Evolutionary conservation across 2,113 vertebrate genomes (phyloP).

Genomic region (Stigmatopora nigra): DNA sequence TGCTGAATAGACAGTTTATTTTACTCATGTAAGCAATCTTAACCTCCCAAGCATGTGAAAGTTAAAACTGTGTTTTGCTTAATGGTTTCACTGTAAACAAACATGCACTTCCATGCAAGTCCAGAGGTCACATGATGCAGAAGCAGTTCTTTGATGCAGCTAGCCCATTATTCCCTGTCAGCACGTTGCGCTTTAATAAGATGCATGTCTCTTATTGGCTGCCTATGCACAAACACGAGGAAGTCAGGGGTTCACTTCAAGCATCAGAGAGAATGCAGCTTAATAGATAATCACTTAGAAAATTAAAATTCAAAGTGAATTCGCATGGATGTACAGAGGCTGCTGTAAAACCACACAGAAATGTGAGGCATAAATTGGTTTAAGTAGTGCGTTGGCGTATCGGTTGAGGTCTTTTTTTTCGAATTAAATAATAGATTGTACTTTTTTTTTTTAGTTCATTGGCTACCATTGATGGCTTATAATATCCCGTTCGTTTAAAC

Average conservation of each 20-base stretch:
- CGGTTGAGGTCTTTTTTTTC: background rate
- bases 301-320: background rate
- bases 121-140: background rate
- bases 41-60: conserved; percentile 8
- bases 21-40: conserved; percentile 21
- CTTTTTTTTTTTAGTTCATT: no score
- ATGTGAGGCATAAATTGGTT: background rate
- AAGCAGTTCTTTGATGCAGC: background rate
- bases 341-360: background rate
- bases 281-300: conserved; percentile 4
- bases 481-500: no score
- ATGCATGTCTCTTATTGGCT: conserved; percentile 8
- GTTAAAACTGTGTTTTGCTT: conserved; percentile 16
- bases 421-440: conserved; percentile 4
- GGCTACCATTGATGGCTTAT: no score
- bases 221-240: background rate
- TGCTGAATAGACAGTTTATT: conserved; percentile 48
- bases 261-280: background rate
- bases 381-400: conserved; percentile 1
- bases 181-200: background rate
- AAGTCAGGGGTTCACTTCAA: background rate
- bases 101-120: conserved; percentile 1
- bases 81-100: conserved; percentile 15
- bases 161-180: conserved; percentile 1
- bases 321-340: background rate